Percentiles rank a stretch among this genome's conserved stretches.
Evolutionary conservation across 2,113 vertebrate species (phyloP).

Genomic region (Rhagologus leucostigma): DNA sequence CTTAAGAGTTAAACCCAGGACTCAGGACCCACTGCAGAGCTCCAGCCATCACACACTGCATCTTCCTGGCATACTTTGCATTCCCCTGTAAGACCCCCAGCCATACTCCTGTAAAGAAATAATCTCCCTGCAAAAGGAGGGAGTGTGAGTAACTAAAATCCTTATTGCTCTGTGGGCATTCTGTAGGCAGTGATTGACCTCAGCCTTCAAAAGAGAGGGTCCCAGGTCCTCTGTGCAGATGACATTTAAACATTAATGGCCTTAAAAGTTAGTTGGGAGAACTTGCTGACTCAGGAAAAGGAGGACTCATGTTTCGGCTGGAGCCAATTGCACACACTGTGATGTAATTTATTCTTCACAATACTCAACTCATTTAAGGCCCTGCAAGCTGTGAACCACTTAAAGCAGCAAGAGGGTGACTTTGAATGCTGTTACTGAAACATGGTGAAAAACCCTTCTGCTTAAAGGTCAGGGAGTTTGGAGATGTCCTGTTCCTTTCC

Average conservation of each 20-base stretch:
- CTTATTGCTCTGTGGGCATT: neutral
- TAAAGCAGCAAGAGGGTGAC: conserved; percentile 22
- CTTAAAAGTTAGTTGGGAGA: neutral
- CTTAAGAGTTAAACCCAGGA: neutral
- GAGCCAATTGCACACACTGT: neutral
- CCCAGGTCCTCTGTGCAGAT: neutral
- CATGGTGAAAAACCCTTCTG: neutral
- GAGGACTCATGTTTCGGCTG: neutral
- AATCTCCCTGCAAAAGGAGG: neutral
- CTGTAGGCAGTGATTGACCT: neutral
- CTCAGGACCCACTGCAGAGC: neutral
- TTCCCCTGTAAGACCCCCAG: neutral
- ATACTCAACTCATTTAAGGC: conserved; percentile 17
- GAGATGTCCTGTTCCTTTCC: neutral
- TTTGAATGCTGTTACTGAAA: neutral
- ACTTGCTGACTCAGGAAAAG: neutral
- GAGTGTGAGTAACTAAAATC: neutral
- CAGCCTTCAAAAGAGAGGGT: neutral
- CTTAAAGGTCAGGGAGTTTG: neutral
- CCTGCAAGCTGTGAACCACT: conserved; percentile 18
- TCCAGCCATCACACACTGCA: neutral
- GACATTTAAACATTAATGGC: neutral
- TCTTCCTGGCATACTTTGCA: neutral
- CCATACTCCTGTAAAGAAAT: neutral
- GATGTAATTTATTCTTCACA: conserved; percentile 39